Conservation (phyloP, 2,113 vertebrate species). For the Petroica traversi region DNA sequence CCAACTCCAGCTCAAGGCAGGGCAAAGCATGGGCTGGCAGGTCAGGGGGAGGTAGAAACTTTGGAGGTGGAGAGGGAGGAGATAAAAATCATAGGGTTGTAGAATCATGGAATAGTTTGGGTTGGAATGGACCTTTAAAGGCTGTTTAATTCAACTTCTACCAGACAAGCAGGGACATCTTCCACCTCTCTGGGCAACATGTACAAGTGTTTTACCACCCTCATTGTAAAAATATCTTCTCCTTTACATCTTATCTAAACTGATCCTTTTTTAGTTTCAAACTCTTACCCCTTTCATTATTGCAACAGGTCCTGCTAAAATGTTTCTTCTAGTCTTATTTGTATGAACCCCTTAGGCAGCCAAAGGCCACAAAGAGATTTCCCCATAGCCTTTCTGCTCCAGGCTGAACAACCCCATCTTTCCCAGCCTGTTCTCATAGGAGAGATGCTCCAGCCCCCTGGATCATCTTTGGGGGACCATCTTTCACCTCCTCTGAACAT, state of each 20-base stretch:
- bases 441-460: not conserved
- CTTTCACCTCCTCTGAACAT: not conserved
- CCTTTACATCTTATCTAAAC: not conserved
- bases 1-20: not conserved
- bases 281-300: not conserved
- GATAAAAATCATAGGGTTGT: not conserved
- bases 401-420: not conserved
- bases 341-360: not conserved
- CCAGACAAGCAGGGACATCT: not conserved
- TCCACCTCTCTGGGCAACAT: not conserved
- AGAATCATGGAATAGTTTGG: not conserved
- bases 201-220: not conserved
- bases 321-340: not conserved
- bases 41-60: rapidly evolving
- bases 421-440: not conserved
- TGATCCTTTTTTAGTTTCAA: not conserved
- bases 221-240: not conserved
- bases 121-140: not conserved
- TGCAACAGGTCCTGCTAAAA: not conserved
- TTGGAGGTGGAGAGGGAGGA: too few relatives aligned
- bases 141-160: not conserved
- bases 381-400: rapidly evolving
- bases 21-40: rapidly evolving
- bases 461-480: too few relatives aligned
- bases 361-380: not conserved